Evolutionary conservation across 2,113 vertebrate genomes (phyloP).

Genomic region (Sinocyclocheilus rhinocerous): DNA sequence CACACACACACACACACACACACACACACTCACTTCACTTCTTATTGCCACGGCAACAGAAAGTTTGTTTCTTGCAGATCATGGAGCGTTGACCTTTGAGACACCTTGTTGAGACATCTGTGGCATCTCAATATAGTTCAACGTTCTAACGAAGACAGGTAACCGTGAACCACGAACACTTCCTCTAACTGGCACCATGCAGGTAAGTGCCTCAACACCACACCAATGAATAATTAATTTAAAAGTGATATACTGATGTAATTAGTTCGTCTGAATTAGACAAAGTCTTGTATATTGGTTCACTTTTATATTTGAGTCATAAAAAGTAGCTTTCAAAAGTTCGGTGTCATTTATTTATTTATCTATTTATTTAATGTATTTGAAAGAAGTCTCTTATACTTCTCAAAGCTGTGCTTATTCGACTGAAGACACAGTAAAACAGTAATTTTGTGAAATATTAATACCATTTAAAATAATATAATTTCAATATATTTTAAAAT

Average conservation of each 20-base stretch:
- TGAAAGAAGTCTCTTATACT: neutral
- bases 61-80: constrained; percentile 10
- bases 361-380: too few species aligned
- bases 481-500: neutral
- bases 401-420: neutral
- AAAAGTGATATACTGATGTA: constrained; percentile 8
- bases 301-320: neutral
- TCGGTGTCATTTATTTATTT: too few species aligned
- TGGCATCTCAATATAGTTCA: constrained; percentile 17
- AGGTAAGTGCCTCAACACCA: constrained; percentile 38
- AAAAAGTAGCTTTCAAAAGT: neutral
- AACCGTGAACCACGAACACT: constrained; percentile 27
- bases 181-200: constrained; percentile 52
- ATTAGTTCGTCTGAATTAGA: neutral
- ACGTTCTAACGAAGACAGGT: constrained; percentile 38
- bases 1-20: neutral
- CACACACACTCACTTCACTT: neutral
- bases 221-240: constrained; percentile 31
- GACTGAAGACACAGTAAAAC: neutral
- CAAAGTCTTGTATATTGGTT: neutral
- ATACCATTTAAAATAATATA: too few species aligned
- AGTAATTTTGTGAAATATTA: neutral
- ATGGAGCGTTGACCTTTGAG: constrained; percentile 31
- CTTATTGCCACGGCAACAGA: constrained; percentile 6
- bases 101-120: constrained; percentile 40